phyloP scores from a whole-genome alignment of 2,797 vertebrate species.

The Epinephelus malabaricus region DNA sequence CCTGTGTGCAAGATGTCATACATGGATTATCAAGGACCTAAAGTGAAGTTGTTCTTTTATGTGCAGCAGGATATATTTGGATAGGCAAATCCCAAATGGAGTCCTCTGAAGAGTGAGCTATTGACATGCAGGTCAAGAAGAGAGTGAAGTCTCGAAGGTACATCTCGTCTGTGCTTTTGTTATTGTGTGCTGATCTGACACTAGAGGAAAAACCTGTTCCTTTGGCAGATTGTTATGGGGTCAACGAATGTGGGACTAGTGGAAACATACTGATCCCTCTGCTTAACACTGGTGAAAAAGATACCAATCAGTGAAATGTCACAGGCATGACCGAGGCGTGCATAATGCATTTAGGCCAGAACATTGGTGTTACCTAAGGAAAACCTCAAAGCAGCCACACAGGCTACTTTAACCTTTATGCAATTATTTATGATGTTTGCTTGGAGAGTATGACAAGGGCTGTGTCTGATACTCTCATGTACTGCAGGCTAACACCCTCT shows the following conservation, averaged over 20 bases:
- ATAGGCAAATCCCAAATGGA: constrained; percentile 47
- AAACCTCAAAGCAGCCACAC: constrained; percentile 50
- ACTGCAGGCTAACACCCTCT: constrained; percentile 5
- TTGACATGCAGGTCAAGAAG: constrained; percentile 50
- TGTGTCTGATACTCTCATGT: constrained; percentile 19
- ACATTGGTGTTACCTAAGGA: constrained; percentile 52
- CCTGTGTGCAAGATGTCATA: constrained; percentile 43
- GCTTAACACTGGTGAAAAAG: constrained; percentile 61
- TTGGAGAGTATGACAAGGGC: constrained; percentile 19
- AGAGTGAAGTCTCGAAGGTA: constrained; percentile 37
- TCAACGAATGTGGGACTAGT: constrained; percentile 66
- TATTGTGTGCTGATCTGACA: constrained; percentile 58
- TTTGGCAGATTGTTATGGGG: constrained; percentile 72
- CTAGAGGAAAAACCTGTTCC: constrained; percentile 83
- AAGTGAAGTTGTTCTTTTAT: constrained; percentile 45
- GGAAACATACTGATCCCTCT: constrained; percentile 77
- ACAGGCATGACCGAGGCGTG: constrained; percentile 57
- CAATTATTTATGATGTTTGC: constrained; percentile 53
- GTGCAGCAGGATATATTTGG: constrained; percentile 50
- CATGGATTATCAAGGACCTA: constrained; percentile 42
- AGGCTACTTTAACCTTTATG: constrained; percentile 38
- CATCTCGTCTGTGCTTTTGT: constrained; percentile 53
- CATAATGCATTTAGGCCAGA: constrained; percentile 70
- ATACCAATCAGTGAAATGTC: constrained; percentile 79
- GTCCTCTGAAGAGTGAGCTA: constrained; percentile 19